A percentile compares a stretch with the other conserved stretches of the same genome.
Evolutionary conservation across 2,888 invertebrate genomes (phyloP).

Genomic region (Choristoneura rosaceana): DNA sequence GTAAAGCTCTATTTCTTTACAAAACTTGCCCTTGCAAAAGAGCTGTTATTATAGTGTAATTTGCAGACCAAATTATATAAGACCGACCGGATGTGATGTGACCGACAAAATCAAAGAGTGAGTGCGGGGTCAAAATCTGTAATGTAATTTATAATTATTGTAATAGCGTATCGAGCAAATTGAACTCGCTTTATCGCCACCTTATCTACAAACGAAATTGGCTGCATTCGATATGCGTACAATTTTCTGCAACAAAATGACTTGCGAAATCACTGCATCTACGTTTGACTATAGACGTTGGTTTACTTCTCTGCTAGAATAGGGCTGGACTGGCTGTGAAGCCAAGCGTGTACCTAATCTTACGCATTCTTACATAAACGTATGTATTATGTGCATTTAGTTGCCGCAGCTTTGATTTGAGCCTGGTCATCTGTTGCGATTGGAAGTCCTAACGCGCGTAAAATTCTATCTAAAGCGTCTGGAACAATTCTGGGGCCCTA

Average conservation of each 20-base stretch:
- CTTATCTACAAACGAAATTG: slow-evolving; percentile 30
- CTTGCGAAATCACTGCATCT: not conserved
- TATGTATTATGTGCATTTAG: not conserved
- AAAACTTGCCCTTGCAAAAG: not conserved
- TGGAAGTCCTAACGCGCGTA: not conserved
- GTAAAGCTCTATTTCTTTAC: not conserved
- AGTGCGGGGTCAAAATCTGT: slow-evolving; percentile 20
- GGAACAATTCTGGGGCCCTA: too few relatives aligned
- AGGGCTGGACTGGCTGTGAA: not conserved
- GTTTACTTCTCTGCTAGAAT: not conserved
- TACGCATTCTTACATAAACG: not conserved
- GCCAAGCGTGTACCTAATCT: not conserved
- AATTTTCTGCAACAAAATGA: slow-evolving; percentile 7
- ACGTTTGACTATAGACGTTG: not conserved
- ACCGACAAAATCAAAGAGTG: not conserved
- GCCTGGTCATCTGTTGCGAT: not conserved
- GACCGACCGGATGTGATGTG: not conserved
- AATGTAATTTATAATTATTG: slow-evolving; percentile 8
- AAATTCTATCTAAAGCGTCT: not conserved
- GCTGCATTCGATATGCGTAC: slow-evolving; percentile 17
- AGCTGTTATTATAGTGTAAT: not conserved
- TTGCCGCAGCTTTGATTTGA: not conserved
- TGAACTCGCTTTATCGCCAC: slow-evolving; percentile 19
- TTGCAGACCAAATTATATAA: not conserved
- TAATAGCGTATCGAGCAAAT: not conserved